Percentiles rank a stretch among this genome's conserved stretches.
phyloP scores from a whole-genome alignment of 2,113 vertebrate genomes.

The Oryctolagus cuniculus region mOryCun1.1 NC_091439.1:78997001-78997500 shows the following conservation, averaged over 20 bases:
- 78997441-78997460: conserved; percentile 1
- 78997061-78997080: conserved; percentile 5
- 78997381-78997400: conserved; percentile 16
- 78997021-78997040: conserved; percentile 58
- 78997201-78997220: conserved; percentile 6
- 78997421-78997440: neutral
- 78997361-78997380: conserved; percentile 28
- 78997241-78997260: neutral
- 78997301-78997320: neutral
- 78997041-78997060: conserved; percentile 40
- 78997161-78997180: neutral
- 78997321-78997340: conserved; percentile 3
- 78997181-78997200: conserved; percentile 44
- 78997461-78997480: neutral
- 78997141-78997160: neutral
- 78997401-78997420: conserved; percentile 20
- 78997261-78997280: conserved; percentile 24
- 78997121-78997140: conserved; percentile 4
- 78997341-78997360: neutral
- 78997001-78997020: conserved; percentile 17
- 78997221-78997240: neutral
- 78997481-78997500: neutral
- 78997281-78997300: conserved; percentile 53
- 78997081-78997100: conserved; percentile 20
- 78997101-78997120: conserved; percentile 33